Conservation (phyloP, 2,888 invertebrate species). For the Buathra laborator region DNA sequence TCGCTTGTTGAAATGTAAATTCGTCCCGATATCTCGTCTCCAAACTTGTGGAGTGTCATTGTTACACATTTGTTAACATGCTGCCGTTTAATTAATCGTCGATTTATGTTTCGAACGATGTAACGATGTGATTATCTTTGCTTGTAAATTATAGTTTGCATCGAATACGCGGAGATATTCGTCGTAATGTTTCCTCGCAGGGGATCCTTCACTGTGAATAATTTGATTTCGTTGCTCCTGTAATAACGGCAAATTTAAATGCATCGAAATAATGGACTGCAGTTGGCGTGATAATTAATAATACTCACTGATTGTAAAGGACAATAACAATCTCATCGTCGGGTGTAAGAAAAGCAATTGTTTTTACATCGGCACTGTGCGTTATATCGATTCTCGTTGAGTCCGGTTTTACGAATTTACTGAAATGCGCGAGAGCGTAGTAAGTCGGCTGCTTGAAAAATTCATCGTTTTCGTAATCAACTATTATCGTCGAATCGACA, state of each 20-base stretch:
- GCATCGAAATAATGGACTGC: too few relatives aligned
- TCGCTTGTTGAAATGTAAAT: too few relatives aligned
- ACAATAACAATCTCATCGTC: conserved; percentile 86
- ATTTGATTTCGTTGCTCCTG: conserved; percentile 63
- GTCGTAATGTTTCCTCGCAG: conserved; percentile 81
- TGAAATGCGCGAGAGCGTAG: conserved; percentile 93
- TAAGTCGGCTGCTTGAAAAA: conserved; percentile 96
- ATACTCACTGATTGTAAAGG: conserved; percentile 87
- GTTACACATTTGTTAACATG: too few relatives aligned
- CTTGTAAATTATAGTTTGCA: conserved; percentile 85
- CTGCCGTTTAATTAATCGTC: too few relatives aligned
- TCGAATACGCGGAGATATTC: conserved; percentile 83
- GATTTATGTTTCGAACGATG: too few relatives aligned
- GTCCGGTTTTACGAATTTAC: conserved; percentile 89
- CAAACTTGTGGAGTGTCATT: too few relatives aligned
- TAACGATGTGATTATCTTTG: background rate
- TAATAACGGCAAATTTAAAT: conserved; percentile 43
- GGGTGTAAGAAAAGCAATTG: conserved; percentile 86
- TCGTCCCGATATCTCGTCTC: too few relatives aligned
- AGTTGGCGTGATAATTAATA: too few relatives aligned
- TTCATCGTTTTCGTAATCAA: conserved; percentile 88
- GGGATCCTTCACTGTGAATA: conserved; percentile 83
- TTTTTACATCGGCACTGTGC: conserved; percentile 81
- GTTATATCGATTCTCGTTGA: conserved; percentile 85
- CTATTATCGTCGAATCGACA: conserved; percentile 93